phyloP scores from a whole-genome alignment of 2,113 vertebrate genomes.

The Leptobrachium leishanense region DNA sequence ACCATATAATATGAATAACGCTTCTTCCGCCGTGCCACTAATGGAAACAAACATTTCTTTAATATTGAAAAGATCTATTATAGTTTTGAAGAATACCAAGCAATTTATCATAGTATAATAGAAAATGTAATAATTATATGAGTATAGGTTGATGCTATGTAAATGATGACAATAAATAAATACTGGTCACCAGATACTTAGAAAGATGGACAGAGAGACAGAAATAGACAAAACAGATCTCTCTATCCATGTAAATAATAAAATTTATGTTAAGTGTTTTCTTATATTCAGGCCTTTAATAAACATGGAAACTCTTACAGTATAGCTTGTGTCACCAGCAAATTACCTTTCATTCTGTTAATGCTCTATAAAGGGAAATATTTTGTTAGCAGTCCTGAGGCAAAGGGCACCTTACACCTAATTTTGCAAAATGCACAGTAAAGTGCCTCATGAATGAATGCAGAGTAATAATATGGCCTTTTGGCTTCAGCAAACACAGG shows the following conservation, averaged over 20 bases:
- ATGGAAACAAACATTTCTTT: too few species aligned
- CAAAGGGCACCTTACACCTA: background rate
- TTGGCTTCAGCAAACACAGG: background rate
- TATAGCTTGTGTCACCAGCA: too few species aligned
- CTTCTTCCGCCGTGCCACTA: too few species aligned
- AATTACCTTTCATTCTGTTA: background rate
- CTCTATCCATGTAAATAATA: too few species aligned
- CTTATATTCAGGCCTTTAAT: too few species aligned
- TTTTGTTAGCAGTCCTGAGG: background rate
- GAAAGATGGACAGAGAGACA: slow-evolving; percentile 22
- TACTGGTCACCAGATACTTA: background rate
- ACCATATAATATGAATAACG: too few species aligned
- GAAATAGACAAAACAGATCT: background rate
- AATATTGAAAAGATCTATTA: background rate
- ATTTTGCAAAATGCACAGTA: background rate
- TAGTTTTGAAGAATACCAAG: background rate
- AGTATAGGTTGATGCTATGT: too few species aligned
- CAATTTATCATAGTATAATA: too few species aligned
- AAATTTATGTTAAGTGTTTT: too few species aligned
- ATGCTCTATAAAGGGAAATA: background rate
- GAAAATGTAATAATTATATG: too few species aligned
- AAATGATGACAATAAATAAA: too few species aligned
- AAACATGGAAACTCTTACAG: too few species aligned
- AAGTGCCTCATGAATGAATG: background rate
- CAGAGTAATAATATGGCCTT: background rate